phyloP scores from a whole-genome alignment of 2,113 vertebrate species.

The Cavia aperea region DNA sequence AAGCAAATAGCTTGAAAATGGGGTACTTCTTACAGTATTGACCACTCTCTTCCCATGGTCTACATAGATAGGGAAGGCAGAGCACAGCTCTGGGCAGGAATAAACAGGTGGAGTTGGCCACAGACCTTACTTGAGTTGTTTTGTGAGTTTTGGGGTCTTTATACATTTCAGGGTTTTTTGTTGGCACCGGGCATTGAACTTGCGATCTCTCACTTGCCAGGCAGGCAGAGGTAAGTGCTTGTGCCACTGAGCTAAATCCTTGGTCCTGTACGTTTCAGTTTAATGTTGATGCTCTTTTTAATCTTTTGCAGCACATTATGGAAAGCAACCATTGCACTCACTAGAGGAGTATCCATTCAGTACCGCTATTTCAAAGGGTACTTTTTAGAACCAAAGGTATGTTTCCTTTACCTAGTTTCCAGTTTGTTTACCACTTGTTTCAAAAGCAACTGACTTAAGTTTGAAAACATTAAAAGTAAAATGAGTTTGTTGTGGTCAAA shows the following conservation, averaged over 20 bases:
- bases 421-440: conserved; percentile 46
- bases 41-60: not conserved
- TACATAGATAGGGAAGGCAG: not conserved
- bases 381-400: conserved; percentile 89
- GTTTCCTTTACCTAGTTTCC: conserved; percentile 64
- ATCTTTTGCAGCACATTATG: conserved; percentile 78
- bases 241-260: too few species aligned
- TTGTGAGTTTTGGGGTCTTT: not conserved
- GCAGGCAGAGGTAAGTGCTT: too few species aligned
- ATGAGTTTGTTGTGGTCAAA: conserved; percentile 45
- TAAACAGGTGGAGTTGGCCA: not conserved
- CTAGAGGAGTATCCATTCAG: conserved; percentile 75
- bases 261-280: not conserved
- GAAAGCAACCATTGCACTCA: conserved; percentile 80
- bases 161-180: not conserved
- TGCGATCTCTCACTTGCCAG: too few species aligned
- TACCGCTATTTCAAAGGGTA: conserved; percentile 95
- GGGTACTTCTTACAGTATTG: not conserved
- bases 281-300: conserved; percentile 32
- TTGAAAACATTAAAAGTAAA: conserved; percentile 55
- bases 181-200: too few species aligned
- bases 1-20: not conserved
- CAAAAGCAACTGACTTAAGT: conserved; percentile 38
- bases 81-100: not conserved
- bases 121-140: not conserved